These are phyloP conservation scores for Poecilia wingei DNA, from an alignment of 2,797 vertebrate genomes.

Conservation along the genomic window DNA sequence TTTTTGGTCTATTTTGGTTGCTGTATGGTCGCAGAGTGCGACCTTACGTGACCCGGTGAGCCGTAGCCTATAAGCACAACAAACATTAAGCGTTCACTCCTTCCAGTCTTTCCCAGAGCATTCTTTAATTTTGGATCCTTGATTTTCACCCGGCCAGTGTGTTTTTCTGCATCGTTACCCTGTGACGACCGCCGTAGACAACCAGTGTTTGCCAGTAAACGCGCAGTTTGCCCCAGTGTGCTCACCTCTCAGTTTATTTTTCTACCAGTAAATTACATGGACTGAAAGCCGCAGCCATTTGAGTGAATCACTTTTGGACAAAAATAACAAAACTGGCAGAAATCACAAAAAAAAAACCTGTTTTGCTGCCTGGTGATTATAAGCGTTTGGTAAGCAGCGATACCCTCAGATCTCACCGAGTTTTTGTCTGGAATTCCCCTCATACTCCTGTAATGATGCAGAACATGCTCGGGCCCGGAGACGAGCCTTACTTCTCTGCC, in stretches of 20 bases:
- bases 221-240: constrained; percentile 55
- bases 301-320: constrained; percentile 64
- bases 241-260: constrained; percentile 54
- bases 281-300: constrained; percentile 54
- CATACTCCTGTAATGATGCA: constrained; percentile 50
- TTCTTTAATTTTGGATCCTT: constrained; percentile 39
- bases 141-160: constrained; percentile 23
- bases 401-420: constrained; percentile 26
- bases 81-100: constrained; percentile 9
- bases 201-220: constrained; percentile 66
- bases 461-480: constrained; percentile 29
- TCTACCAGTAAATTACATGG: constrained; percentile 68
- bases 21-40: background rate
- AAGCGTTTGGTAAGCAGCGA: constrained; percentile 55
- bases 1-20: background rate
- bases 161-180: constrained; percentile 51
- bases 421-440: constrained; percentile 59
- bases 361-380: constrained; percentile 56
- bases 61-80: background rate
- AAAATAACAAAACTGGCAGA: constrained; percentile 64
- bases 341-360: constrained; percentile 40
- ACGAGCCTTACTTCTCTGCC: constrained; percentile 51
- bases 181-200: constrained; percentile 57
- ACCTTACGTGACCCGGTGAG: background rate
- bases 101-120: constrained; percentile 5